phyloP scores from a whole-genome alignment of 2,113 vertebrate genomes.

The Xenopus borealis region DNA sequence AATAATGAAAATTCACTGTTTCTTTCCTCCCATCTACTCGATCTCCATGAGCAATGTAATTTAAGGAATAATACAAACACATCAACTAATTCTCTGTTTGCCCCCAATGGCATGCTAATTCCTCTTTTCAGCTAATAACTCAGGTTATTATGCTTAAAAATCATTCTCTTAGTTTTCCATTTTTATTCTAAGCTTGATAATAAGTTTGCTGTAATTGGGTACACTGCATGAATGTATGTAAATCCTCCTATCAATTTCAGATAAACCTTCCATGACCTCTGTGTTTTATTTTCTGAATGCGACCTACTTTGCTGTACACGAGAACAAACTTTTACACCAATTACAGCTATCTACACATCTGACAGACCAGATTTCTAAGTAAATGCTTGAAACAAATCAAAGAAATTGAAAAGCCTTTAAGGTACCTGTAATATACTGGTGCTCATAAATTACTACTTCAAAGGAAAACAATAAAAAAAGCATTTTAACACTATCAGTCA shows the following conservation, averaged over 20 bases:
- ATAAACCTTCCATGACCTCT: constrained; percentile 62
- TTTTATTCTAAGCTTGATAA: constrained; percentile 60
- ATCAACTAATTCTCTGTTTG: constrained; percentile 53
- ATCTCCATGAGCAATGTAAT: constrained; percentile 60
- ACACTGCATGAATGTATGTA: constrained; percentile 57
- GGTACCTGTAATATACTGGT: constrained; percentile 48
- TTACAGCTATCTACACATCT: constrained; percentile 60
- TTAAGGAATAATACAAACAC: constrained; percentile 66
- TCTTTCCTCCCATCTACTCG: constrained; percentile 36
- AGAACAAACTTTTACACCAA: constrained; percentile 50
- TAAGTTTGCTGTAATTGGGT: constrained; percentile 55
- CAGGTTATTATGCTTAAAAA: constrained; percentile 66
- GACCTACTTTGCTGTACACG: constrained; percentile 47
- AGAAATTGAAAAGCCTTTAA: constrained; percentile 62
- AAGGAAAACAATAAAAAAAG: constrained; percentile 47
- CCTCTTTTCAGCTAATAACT: constrained; percentile 69
- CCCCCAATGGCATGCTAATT: constrained; percentile 59
- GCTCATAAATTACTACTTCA: constrained; percentile 53
- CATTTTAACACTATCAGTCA: constrained; percentile 21
- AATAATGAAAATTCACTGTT: constrained; percentile 65
- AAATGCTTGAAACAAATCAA: constrained; percentile 60
- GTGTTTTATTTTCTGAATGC: constrained; percentile 52
- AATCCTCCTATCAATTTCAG: constrained; percentile 62
- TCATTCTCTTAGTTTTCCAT: constrained; percentile 62
- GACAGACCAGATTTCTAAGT: constrained; percentile 55